Evolutionary conservation across 2,888 invertebrate species (phyloP).

Genomic region (Spilosoma lubricipeda): DNA sequence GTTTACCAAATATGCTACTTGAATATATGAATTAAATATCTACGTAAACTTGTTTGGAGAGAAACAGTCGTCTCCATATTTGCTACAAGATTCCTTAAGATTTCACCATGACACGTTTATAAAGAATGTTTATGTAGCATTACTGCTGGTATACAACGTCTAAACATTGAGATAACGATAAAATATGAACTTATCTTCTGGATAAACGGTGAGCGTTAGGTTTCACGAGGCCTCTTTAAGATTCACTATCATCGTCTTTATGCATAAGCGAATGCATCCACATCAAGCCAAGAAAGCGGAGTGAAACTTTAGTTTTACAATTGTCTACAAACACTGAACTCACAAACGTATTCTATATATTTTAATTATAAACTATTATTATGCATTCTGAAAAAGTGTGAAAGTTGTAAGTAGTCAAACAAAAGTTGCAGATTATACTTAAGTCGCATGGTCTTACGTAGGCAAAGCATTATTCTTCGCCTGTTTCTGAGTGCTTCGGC

Average conservation of each 20-base stretch:
- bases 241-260: slow-evolving; percentile 41
- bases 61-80: slow-evolving; percentile 28
- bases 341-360: slow-evolving; percentile 38
- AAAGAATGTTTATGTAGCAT: slow-evolving; percentile 43
- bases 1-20: slow-evolving; percentile 42
- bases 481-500: slow-evolving; percentile 49
- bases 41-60: slow-evolving; percentile 37
- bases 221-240: slow-evolving; percentile 19
- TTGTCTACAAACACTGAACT: slow-evolving; percentile 52
- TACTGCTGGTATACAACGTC: slow-evolving; percentile 44
- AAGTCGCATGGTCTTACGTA: slow-evolving; percentile 45
- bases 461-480: slow-evolving; percentile 36
- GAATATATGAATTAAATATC: slow-evolving; percentile 43
- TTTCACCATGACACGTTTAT: slow-evolving; percentile 37
- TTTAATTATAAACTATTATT: slow-evolving; percentile 50
- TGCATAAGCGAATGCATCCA: slow-evolving; percentile 34
- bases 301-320: slow-evolving; percentile 63
- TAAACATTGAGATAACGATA: slow-evolving; percentile 45
- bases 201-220: slow-evolving; percentile 37
- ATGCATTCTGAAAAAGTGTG: slow-evolving; percentile 35
- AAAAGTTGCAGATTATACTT: slow-evolving; percentile 41
- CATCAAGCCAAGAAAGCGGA: slow-evolving; percentile 52
- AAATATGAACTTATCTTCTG: slow-evolving; percentile 49
- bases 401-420: slow-evolving; percentile 43
- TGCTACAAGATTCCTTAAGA: slow-evolving; percentile 38